Percentiles rank a stretch among this genome's conserved stretches.
phyloP scores from a whole-genome alignment of 2,113 vertebrate species.

The Terrapene triunguis region DNA sequence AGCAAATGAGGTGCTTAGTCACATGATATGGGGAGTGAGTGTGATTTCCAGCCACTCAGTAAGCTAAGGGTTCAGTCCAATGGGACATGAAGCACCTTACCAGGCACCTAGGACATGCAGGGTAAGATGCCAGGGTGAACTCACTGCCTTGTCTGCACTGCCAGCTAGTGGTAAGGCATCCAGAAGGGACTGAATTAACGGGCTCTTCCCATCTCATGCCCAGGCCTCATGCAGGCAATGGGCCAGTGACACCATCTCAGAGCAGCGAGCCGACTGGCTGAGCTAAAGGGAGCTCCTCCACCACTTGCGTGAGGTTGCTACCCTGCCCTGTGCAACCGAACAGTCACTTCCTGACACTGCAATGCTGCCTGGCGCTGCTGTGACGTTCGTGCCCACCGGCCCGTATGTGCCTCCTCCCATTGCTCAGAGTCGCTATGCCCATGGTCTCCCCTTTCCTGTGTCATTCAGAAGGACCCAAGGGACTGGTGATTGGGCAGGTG shows the following conservation, averaged over 20 bases:
- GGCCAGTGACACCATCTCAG: not conserved
- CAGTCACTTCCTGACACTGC: not conserved
- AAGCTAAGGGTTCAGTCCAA: not conserved
- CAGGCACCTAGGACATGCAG: not conserved
- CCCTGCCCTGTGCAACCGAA: not conserved
- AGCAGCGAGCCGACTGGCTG: not conserved
- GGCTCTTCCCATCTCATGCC: not conserved
- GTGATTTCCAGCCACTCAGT: not conserved
- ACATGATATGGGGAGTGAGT: not conserved
- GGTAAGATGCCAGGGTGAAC: not conserved
- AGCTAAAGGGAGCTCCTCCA: not conserved
- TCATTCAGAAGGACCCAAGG: not conserved
- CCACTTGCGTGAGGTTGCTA: not conserved
- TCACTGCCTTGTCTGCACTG: not conserved
- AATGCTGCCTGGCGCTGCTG: not conserved
- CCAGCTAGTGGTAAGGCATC: not conserved
- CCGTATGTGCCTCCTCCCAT: not conserved
- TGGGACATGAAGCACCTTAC: not conserved
- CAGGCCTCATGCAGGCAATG: not conserved
- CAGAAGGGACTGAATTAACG: not conserved
- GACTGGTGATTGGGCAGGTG: not conserved
- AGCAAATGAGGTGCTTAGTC: not conserved
- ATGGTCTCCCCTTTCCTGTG: not conserved
- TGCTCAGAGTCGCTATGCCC: not conserved
- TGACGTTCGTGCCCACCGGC: not conserved